Evolutionary conservation across 2,888 invertebrate genomes (phyloP).

Genomic region (Pseudoips prasinana): DNA sequence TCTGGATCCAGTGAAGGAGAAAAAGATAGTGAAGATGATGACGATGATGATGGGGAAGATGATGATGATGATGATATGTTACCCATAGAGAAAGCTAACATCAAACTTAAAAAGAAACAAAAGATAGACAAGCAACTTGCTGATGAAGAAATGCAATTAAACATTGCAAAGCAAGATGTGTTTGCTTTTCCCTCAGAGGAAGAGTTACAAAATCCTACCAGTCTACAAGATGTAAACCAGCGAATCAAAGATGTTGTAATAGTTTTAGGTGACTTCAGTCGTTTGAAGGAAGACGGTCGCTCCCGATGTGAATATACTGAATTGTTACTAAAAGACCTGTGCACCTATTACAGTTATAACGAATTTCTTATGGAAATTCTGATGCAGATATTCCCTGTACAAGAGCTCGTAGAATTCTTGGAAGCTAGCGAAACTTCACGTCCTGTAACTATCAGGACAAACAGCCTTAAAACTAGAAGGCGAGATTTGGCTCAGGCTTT

Average conservation of each 20-base stretch:
- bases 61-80: slow-evolving; percentile 86
- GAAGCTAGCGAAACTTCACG: slow-evolving; percentile 98
- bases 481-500: slow-evolving; percentile 96
- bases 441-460: slow-evolving; percentile 97
- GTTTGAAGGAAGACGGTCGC: slow-evolving; percentile 84
- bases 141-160: slow-evolving; percentile 91
- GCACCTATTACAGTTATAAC: slow-evolving; percentile 98
- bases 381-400: slow-evolving; percentile 93
- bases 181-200: slow-evolving; percentile 91
- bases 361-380: slow-evolving; percentile 96
- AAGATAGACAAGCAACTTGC: slow-evolving; percentile 86
- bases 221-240: slow-evolving; percentile 92
- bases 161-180: slow-evolving; percentile 87
- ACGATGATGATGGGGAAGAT: slow-evolving; percentile 76
- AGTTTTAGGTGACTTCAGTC: slow-evolving; percentile 91
- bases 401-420: slow-evolving; percentile 94
- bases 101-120: slow-evolving; percentile 88
- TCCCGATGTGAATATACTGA: slow-evolving; percentile 91
- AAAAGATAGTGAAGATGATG: slow-evolving; percentile 49
- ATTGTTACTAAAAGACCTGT: slow-evolving; percentile 91
- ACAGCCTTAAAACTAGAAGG: slow-evolving; percentile 95
- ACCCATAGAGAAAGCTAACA: slow-evolving; percentile 93
- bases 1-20: slow-evolving; percentile 62
- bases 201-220: slow-evolving; percentile 86
- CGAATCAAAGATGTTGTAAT: slow-evolving; percentile 92